These are phyloP conservation scores for Microchrysa polita DNA, from an alignment of 2,888 invertebrate species.

Conservation along the genomic window DNA sequence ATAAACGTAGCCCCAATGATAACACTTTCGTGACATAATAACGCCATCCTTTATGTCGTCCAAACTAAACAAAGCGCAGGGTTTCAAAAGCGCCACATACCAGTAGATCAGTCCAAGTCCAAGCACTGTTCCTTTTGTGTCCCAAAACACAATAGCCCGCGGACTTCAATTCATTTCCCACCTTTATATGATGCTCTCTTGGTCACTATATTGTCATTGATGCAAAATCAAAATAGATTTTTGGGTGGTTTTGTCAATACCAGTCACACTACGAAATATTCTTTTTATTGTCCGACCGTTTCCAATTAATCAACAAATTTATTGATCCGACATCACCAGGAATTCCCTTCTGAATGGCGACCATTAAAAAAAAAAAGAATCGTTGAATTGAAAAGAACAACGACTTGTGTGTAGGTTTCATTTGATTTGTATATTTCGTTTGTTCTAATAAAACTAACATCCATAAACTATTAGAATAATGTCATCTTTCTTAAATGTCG, in stretches of 20 bases:
- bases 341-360: slow-evolving; percentile 35
- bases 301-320: slow-evolving; percentile 38
- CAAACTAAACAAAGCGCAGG: not conserved
- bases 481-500: slow-evolving; percentile 42
- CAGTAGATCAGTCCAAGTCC: no score
- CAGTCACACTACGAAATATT: slow-evolving; percentile 24
- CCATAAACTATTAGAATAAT: slow-evolving; percentile 42
- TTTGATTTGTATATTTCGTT: slow-evolving; percentile 43
- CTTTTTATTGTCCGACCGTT: slow-evolving; percentile 17
- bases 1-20: no score
- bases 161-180: no score
- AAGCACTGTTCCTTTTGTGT: no score
- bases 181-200: no score
- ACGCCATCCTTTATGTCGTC: no score
- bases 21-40: no score
- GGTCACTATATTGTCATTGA: not conserved
- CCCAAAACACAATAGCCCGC: no score
- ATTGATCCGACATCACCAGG: slow-evolving; percentile 32
- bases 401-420: slow-evolving; percentile 31
- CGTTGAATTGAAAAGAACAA: not conserved
- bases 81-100: not conserved
- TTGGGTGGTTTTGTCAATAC: slow-evolving; percentile 15
- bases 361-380: not conserved
- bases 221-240: not conserved
- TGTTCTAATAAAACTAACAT: slow-evolving; percentile 41